Conservation (phyloP, 2,113 vertebrate genomes). For the Thymallus thymallus region DNA sequence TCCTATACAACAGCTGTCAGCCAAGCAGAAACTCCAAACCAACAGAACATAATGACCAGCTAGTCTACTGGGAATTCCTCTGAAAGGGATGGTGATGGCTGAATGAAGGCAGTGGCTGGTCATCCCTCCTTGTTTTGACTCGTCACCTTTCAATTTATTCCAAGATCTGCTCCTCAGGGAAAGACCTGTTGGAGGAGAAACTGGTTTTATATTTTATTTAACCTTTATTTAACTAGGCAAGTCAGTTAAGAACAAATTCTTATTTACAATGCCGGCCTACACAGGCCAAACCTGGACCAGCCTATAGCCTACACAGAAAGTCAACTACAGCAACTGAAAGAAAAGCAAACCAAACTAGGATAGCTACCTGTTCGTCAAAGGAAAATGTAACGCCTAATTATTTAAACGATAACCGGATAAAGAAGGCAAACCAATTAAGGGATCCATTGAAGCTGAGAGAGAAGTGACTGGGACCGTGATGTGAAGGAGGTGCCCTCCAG, state of each 20-base stretch:
- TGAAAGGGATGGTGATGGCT: neutral
- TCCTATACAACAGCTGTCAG: slow-evolving; percentile 23
- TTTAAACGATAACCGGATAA: slow-evolving; percentile 30
- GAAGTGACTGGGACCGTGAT: slow-evolving; percentile 19
- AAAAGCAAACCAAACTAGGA: slow-evolving; percentile 3
- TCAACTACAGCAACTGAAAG: neutral
- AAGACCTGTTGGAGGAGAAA: no score
- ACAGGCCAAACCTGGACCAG: no score
- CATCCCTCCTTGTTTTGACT: neutral
- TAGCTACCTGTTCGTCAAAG: neutral
- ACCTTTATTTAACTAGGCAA: no score
- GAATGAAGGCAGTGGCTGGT: neutral
- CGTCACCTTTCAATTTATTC: neutral
- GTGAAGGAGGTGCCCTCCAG: slow-evolving; percentile 36
- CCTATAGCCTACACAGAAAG: no score
- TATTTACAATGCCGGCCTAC: no score
- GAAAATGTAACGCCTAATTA: neutral
- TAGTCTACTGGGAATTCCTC: slow-evolving; percentile 8
- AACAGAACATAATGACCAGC: slow-evolving; percentile 39
- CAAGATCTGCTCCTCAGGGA: neutral
- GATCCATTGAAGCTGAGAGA: slow-evolving; percentile 56
- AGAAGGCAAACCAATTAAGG: slow-evolving; percentile 52
- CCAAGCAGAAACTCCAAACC: slow-evolving; percentile 45
- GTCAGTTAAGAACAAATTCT: no score
- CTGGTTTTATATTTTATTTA: no score